Percentiles rank a stretch among this genome's conserved stretches.
These are phyloP conservation scores for Steatornis caripensis DNA, from an alignment of 2,113 vertebrate genomes.

Conservation along the genomic window DNA sequence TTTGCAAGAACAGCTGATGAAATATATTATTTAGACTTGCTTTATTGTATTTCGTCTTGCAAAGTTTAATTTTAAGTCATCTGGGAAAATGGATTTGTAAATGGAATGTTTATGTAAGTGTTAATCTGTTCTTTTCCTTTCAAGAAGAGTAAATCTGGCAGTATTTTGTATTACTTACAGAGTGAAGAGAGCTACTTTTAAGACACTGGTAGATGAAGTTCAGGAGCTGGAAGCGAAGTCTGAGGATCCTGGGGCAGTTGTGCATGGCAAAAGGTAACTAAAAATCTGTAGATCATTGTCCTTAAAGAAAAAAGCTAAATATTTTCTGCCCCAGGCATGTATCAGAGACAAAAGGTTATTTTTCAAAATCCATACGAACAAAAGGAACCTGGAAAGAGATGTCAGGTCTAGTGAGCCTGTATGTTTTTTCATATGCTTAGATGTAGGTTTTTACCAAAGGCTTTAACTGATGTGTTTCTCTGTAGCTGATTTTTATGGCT, in stretches of 20 bases:
- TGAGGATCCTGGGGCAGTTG: constrained; percentile 92
- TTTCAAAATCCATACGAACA: not conserved
- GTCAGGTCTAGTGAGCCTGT: not conserved
- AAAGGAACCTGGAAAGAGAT: not conserved
- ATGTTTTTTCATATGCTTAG: not conserved
- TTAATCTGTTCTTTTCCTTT: not conserved
- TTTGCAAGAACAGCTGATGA: not conserved
- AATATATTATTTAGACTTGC: not conserved
- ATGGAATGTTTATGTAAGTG: not conserved
- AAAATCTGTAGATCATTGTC: not conserved
- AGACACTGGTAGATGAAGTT: constrained; percentile 96
- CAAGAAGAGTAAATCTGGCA: not conserved
- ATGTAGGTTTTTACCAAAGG: not conserved
- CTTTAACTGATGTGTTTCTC: not conserved
- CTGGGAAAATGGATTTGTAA: not conserved
- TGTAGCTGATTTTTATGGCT: not conserved
- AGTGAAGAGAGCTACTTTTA: constrained; percentile 89
- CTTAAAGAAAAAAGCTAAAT: not conserved
- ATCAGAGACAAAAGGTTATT: not conserved
- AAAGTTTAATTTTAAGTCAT: not conserved
- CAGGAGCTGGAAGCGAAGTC: constrained; percentile 95
- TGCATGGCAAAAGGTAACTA: constrained; percentile 93
- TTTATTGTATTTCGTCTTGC: not conserved
- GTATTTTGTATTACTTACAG: constrained; percentile 67
- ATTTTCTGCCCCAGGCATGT: not conserved